Percentiles rank a stretch among this genome's conserved stretches.
Evolutionary conservation across 2,113 vertebrate genomes (phyloP).

Genomic region (Rattus rattus): DNA sequence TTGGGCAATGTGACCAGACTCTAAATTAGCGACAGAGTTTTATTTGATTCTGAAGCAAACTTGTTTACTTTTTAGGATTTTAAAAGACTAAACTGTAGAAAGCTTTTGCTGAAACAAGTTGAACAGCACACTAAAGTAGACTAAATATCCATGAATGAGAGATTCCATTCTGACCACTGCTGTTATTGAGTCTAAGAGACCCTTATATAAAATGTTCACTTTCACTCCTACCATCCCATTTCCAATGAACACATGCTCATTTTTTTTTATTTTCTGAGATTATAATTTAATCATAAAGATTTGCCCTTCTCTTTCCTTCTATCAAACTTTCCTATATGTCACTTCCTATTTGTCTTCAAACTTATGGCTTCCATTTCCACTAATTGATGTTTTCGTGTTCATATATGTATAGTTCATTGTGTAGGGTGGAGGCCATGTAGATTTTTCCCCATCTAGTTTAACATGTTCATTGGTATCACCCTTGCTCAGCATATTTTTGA

Average conservation of each 20-base stretch:
- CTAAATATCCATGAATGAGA: accelerated
- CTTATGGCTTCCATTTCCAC: background rate
- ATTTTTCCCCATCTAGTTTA: background rate
- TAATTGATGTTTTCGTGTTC: background rate
- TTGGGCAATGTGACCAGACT: background rate
- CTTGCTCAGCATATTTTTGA: background rate
- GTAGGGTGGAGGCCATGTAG: too few species aligned
- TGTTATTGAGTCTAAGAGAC: background rate
- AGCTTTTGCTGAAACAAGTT: background rate
- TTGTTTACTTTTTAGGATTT: background rate
- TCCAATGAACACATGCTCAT: background rate
- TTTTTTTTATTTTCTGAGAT: background rate
- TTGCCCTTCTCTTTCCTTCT: background rate
- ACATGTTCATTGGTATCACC: background rate
- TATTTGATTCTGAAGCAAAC: background rate
- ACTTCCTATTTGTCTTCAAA: background rate
- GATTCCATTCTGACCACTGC: accelerated
- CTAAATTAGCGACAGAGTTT: background rate
- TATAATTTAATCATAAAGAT: background rate
- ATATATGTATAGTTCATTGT: background rate
- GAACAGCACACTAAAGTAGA: background rate
- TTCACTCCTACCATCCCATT: accelerated
- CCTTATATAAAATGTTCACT: background rate
- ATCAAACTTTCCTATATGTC: too few species aligned
- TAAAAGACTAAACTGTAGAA: background rate